phyloP scores from a whole-genome alignment of 2,888 invertebrate species.

The Rhagonycha fulva region DNA sequence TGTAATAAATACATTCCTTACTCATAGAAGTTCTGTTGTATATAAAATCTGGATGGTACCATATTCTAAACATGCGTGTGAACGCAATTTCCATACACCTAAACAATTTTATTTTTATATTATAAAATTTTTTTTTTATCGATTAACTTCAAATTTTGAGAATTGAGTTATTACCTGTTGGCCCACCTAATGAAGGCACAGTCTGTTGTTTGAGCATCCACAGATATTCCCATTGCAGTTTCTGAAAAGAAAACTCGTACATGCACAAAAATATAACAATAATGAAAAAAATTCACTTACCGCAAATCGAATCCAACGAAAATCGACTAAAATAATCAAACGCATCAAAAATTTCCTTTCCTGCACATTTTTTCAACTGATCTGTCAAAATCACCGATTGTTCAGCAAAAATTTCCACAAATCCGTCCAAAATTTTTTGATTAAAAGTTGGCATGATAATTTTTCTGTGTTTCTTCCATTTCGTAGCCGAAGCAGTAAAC shows the following conservation, averaged over 20 bases:
- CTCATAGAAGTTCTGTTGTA: background rate
- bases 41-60: slow-evolving; percentile 12
- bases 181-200: slow-evolving; percentile 56
- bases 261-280: slow-evolving; percentile 59
- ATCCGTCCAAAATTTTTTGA: slow-evolving; percentile 64
- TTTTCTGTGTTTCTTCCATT: slow-evolving; percentile 65
- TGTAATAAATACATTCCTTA: no score
- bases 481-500: slow-evolving; percentile 12
- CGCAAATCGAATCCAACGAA: background rate
- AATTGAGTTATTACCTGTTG: slow-evolving; percentile 37
- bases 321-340: slow-evolving; percentile 43
- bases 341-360: slow-evolving; percentile 57
- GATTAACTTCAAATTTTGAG: slow-evolving; percentile 2
- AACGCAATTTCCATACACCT: slow-evolving; percentile 16
- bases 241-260: slow-evolving; percentile 46
- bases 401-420: slow-evolving; percentile 64
- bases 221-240: slow-evolving; percentile 32
- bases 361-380: slow-evolving; percentile 52
- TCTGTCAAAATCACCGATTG: slow-evolving; percentile 60
- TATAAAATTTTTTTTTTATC: background rate
- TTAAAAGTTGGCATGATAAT: slow-evolving; percentile 67
- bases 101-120: background rate
- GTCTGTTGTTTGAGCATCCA: slow-evolving; percentile 62
- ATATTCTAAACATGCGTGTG: slow-evolving; percentile 9
- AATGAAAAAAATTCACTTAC: background rate